phyloP scores from a whole-genome alignment of 2,888 invertebrate genomes.

The Cabera pusaria region DNA sequence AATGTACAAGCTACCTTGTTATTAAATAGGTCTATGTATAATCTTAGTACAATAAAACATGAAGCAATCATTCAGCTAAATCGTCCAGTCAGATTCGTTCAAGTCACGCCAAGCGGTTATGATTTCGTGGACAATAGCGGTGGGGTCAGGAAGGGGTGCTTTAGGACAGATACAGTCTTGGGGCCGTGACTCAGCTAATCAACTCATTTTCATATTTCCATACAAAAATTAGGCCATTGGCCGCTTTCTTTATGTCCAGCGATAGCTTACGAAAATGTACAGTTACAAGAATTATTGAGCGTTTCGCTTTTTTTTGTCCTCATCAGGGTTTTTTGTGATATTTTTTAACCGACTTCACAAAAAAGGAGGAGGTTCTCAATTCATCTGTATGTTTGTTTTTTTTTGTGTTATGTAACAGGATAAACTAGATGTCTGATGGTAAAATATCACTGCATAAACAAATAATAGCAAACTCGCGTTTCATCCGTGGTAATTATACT shows the following conservation, averaged over 20 bases:
- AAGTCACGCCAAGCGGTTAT: constrained; percentile 35
- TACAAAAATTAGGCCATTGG: constrained; percentile 53
- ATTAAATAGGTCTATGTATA: too few species aligned
- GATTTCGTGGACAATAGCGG: constrained; percentile 37
- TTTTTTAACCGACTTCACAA: too few species aligned
- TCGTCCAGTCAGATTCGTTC: constrained; percentile 30
- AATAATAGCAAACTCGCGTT: too few species aligned
- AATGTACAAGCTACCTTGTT: too few species aligned
- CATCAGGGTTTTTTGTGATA: constrained; percentile 10
- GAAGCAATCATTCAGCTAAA: too few species aligned
- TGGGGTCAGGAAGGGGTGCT: constrained; percentile 29
- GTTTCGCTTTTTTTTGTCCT: constrained; percentile 31
- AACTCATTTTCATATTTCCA: constrained; percentile 62
- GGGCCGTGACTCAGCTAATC: constrained; percentile 51
- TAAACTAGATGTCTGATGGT: too few species aligned
- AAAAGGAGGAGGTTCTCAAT: too few species aligned
- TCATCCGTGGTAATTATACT: too few species aligned
- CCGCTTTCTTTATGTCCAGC: constrained; percentile 39
- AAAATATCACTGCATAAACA: too few species aligned
- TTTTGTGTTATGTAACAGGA: too few species aligned
- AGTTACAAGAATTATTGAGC: constrained; percentile 37
- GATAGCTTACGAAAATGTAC: constrained; percentile 37
- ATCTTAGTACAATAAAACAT: too few species aligned
- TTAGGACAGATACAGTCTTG: constrained; percentile 31
- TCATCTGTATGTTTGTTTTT: too few species aligned